phyloP scores from a whole-genome alignment of 2,797 vertebrate genomes.

The Xerus rutilus region DNA sequence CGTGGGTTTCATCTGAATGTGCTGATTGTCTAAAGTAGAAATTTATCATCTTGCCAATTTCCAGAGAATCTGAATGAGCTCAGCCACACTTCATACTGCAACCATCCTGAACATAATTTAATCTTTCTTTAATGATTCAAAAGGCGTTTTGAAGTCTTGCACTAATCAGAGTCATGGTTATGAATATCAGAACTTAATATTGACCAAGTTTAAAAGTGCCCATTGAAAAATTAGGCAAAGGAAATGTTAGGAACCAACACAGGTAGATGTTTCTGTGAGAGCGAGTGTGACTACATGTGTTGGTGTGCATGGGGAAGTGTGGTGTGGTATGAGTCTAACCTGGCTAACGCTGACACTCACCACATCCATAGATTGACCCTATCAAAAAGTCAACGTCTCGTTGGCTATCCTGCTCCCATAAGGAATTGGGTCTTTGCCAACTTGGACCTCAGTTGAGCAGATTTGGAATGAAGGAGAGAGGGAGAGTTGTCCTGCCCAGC shows the following conservation, averaged over 20 bases:
- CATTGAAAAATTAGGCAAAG: constrained; percentile 5
- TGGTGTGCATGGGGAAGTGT: rapidly evolving
- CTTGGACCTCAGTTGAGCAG: background rate
- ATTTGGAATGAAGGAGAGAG: background rate
- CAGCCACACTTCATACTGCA: constrained; percentile 64
- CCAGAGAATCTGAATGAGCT: constrained; percentile 72
- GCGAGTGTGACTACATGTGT: background rate
- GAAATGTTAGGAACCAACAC: background rate
- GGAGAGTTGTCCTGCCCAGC: background rate
- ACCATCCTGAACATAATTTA: constrained; percentile 75
- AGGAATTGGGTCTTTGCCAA: background rate
- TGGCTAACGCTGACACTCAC: rapidly evolving
- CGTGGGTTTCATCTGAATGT: constrained; percentile 9
- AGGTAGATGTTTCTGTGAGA: background rate
- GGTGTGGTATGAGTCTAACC: background rate
- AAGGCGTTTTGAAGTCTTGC: constrained; percentile 71
- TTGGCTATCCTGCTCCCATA: background rate
- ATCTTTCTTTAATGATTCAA: constrained; percentile 82
- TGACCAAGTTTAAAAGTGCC: constrained; percentile 37
- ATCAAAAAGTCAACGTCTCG: background rate
- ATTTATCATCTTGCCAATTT: constrained; percentile 63
- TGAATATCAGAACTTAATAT: constrained; percentile 72
- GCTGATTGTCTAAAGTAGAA: constrained; percentile 30
- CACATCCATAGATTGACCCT: rapidly evolving
- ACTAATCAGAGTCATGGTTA: constrained; percentile 74